Conservation (phyloP, 2,797 vertebrate species). For the Gadopsis bispinosus region DNA sequence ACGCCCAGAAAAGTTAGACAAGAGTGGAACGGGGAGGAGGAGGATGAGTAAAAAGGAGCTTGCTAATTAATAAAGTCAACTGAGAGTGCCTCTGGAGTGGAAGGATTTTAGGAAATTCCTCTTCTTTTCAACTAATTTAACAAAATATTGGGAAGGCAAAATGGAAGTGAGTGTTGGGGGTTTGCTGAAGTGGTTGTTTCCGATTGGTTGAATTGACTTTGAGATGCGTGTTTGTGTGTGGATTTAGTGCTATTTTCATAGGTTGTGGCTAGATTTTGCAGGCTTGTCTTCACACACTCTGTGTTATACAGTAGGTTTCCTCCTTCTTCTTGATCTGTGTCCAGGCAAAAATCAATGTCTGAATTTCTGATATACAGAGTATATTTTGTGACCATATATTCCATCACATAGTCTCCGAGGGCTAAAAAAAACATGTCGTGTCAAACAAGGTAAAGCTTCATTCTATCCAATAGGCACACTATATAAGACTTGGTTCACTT, state of each 20-base stretch:
- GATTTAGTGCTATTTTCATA: not conserved
- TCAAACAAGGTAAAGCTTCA: conserved; percentile 17
- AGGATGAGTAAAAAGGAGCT: conserved; percentile 39
- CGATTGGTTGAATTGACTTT: not conserved
- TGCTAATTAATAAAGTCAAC: conserved; percentile 75
- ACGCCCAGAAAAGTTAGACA: conserved; percentile 55
- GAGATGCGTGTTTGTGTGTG: not conserved
- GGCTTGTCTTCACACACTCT: not conserved
- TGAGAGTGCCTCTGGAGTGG: conserved; percentile 57
- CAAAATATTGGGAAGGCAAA: conserved; percentile 22
- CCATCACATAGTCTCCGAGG: conserved; percentile 1
- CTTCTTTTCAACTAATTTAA: conserved; percentile 44
- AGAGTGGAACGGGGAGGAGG: conserved; percentile 40
- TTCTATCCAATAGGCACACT: conserved; percentile 21
- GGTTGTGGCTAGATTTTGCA: not conserved
- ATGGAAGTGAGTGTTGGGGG: not conserved
- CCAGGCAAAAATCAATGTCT: conserved; percentile 18
- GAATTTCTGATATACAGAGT: conserved; percentile 34
- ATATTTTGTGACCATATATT: conserved; percentile 30
- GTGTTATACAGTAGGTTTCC: not conserved
- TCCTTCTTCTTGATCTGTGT: conserved; percentile 17
- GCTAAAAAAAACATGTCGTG: conserved; percentile 11
- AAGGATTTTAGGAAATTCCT: conserved; percentile 59
- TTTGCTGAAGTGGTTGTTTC: conserved; percentile 25
- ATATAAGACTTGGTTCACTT: conserved; percentile 22